phyloP scores from a whole-genome alignment of 2,888 invertebrate species.

The Imbricaverruca yamaguchii region DNA sequence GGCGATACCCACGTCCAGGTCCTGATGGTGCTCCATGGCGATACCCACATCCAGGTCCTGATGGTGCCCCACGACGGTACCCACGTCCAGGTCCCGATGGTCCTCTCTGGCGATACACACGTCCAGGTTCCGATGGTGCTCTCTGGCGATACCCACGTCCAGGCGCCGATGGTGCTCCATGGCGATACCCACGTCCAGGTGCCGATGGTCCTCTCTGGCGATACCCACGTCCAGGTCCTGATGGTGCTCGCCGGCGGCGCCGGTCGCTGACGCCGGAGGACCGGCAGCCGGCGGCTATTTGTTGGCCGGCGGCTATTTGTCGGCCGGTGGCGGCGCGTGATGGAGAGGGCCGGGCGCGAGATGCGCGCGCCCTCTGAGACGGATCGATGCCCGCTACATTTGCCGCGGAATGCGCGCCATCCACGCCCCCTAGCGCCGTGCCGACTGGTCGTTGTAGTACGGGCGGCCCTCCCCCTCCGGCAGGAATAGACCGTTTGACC shows the following conservation, averaged over 20 bases:
- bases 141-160: too few relatives aligned
- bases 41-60: too few relatives aligned
- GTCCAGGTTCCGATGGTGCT: too few relatives aligned
- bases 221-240: too few relatives aligned
- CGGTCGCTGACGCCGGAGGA: not conserved
- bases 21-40: too few relatives aligned
- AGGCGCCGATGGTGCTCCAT: too few relatives aligned
- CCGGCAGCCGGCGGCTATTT: not conserved
- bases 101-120: too few relatives aligned
- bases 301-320: not conserved
- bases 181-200: too few relatives aligned
- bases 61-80: too few relatives aligned
- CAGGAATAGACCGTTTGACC: not conserved
- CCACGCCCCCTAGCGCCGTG: not conserved
- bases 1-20: too few relatives aligned
- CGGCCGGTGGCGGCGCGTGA: not conserved
- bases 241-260: not conserved
- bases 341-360: not conserved
- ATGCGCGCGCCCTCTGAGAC: not conserved
- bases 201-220: too few relatives aligned
- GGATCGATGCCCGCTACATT: constrained; percentile 11
- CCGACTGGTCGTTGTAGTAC: not conserved
- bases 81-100: too few relatives aligned
- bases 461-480: not conserved
- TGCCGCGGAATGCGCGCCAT: constrained; percentile 2